Conservation (phyloP, 2,888 invertebrate species). For the Dyspetes luteomarginatus region DNA sequence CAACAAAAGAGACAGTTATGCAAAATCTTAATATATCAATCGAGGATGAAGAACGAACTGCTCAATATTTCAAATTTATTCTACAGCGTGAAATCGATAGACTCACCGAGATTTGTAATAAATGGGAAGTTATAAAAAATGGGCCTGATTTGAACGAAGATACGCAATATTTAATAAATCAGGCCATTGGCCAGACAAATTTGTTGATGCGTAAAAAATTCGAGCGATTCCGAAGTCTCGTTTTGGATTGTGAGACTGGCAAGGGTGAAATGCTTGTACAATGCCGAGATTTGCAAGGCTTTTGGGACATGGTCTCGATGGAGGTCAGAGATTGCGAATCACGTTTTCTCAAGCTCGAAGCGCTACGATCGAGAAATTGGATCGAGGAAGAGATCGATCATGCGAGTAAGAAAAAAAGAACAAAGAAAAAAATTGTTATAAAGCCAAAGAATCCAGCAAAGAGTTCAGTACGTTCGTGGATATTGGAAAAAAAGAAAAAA, state of each 20-base stretch:
- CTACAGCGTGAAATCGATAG: slow-evolving; percentile 85
- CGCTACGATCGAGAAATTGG: slow-evolving; percentile 80
- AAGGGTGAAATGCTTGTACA: slow-evolving; percentile 85
- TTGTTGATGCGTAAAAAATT: slow-evolving; percentile 91
- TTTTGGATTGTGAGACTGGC: slow-evolving; percentile 82
- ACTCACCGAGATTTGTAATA: slow-evolving; percentile 84
- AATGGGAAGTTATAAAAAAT: slow-evolving; percentile 85
- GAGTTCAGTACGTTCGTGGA: slow-evolving; percentile 73
- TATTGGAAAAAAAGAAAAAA: slow-evolving; percentile 73
- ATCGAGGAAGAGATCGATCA: slow-evolving; percentile 80
- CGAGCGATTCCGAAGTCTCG: slow-evolving; percentile 87
- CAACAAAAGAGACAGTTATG: slow-evolving; percentile 78
- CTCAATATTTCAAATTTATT: slow-evolving; percentile 82
- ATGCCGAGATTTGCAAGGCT: slow-evolving; percentile 91
- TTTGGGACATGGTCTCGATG: slow-evolving; percentile 94
- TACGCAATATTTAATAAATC: slow-evolving; percentile 86
- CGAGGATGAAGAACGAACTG: slow-evolving; percentile 78
- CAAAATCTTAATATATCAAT: slow-evolving; percentile 75
- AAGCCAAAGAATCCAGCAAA: slow-evolving; percentile 39
- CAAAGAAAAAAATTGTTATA: slow-evolving; percentile 31
- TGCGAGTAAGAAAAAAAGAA: slow-evolving; percentile 67
- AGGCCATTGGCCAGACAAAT: slow-evolving; percentile 91
- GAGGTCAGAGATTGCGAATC: slow-evolving; percentile 84
- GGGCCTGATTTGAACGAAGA: slow-evolving; percentile 83
- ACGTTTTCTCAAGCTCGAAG: slow-evolving; percentile 74